Evolutionary conservation across 2,797 vertebrate genomes (phyloP).

Genomic region (Enteromius paludinosus): DNA sequence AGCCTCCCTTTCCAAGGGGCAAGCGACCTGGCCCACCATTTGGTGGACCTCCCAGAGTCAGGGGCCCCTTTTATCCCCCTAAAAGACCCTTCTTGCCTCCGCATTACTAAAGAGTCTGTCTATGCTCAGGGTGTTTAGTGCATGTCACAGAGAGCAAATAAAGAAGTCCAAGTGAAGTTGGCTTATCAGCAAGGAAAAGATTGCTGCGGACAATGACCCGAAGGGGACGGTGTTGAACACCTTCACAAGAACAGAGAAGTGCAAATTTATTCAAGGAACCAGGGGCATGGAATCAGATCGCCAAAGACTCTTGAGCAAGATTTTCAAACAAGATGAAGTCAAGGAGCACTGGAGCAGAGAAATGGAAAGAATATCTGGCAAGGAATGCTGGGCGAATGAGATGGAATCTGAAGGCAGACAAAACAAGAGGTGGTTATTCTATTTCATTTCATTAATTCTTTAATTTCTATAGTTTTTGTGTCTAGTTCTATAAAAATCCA

Average conservation of each 20-base stretch:
- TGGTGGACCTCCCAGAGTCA: conserved; percentile 65
- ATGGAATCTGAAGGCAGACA: conserved; percentile 47
- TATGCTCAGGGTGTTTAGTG: conserved; percentile 46
- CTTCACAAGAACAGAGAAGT: conserved; percentile 21
- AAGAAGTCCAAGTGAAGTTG: conserved; percentile 9
- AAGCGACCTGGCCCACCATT: conserved; percentile 85
- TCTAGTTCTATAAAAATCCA: not conserved
- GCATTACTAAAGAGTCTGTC: conserved; percentile 81
- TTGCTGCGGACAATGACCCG: not conserved
- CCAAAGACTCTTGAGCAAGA: conserved; percentile 25
- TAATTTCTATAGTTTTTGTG: conserved; percentile 33
- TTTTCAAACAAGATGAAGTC: conserved; percentile 15
- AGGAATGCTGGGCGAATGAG: conserved; percentile 44
- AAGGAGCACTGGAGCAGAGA: conserved; percentile 38
- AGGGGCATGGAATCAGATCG: conserved; percentile 5
- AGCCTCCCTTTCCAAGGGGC: conserved; percentile 77
- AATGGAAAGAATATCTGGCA: conserved; percentile 39
- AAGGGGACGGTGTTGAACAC: conserved; percentile 5
- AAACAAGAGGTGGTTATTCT: conserved; percentile 59
- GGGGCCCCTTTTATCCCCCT: conserved; percentile 84
- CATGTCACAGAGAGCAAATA: conserved; percentile 28
- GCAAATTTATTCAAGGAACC: not conserved
- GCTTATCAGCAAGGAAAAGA: not conserved
- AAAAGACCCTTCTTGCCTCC: conserved; percentile 92
- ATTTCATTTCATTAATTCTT: conserved; percentile 54